These are phyloP conservation scores for Sebastes wilsoni DNA, from an alignment of 2,797 vertebrate species.

Conservation along the genomic window DNA sequence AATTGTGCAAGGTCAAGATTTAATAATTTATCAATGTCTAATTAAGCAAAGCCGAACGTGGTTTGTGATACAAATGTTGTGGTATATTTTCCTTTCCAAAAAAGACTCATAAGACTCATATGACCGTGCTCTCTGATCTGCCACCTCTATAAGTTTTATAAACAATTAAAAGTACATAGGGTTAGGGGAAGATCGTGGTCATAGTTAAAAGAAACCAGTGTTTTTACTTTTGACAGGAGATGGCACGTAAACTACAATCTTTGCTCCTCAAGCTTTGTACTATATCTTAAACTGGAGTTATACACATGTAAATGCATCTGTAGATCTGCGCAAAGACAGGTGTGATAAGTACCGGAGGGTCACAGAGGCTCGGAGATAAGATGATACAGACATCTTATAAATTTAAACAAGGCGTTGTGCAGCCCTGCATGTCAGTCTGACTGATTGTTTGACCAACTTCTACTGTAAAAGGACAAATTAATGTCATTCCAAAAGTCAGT, in stretches of 20 bases:
- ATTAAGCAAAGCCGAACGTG: not conserved
- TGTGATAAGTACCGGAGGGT: not conserved
- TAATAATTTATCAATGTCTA: slow-evolving; percentile 7
- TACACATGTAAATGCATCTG: not conserved
- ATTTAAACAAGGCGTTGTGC: not conserved
- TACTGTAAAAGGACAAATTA: not conserved
- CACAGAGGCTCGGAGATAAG: not conserved
- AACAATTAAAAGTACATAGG: not conserved
- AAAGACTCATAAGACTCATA: not conserved
- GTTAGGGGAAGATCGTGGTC: not conserved
- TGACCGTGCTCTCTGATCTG: not conserved
- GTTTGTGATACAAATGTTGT: not conserved
- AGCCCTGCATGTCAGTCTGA: not conserved
- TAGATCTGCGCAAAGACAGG: not conserved
- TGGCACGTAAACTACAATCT: not conserved
- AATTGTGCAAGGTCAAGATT: slow-evolving; percentile 8
- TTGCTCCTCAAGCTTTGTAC: not conserved
- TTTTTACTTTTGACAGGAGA: no score
- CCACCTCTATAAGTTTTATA: no score
- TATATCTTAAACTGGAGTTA: not conserved
- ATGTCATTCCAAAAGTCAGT: not conserved
- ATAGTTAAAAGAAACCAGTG: not conserved
- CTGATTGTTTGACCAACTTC: not conserved
- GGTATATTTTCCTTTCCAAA: not conserved
- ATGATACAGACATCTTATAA: not conserved